Evolutionary conservation across 1,140 invertebrate species (phyloP), one percentile per base, ranked within the genome.

Genomic region (Parasteatoda tepidariorum): DNA sequence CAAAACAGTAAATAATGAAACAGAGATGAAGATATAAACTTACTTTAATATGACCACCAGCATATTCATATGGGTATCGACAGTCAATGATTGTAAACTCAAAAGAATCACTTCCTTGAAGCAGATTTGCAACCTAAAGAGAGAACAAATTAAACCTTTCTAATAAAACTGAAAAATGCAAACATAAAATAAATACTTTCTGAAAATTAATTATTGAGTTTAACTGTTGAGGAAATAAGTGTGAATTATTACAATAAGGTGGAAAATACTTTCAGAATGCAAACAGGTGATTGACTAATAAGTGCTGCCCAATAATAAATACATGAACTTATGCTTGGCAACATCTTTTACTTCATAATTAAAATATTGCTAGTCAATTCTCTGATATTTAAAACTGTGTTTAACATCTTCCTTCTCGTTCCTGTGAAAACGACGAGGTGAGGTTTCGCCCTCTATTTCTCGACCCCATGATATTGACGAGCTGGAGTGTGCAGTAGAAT

Each of bases 61-160:
- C 93, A 88, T 90, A 99, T 89, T 99, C 98, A 88, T 98, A 99
- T 0, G 98, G 98, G 89, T 98, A 99, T 1, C 98, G 93, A 85
- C 91, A 92, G 85, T 92, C 91, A 75, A 92, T 88, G 31, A 92
- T 89, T 86, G 91, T 91, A 86, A 90, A 96, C 1, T 92, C 91
- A 5, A 87, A 88, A 6, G 96, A 90, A 31, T 86, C 87, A 48
- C 31, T 1, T 2, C 28, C 28, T 30, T 11, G 93, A 88, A 5
- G 86, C 84, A 86, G 91, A 96, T 0, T 93, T 89, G 0, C 95
- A 95, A 0, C 89, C 88, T 0, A 97, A 89, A 0, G 96, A 88
- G 0, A 88, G 87, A 0, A 93, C 93, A 54, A 97, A 90, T 0
- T 28, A 74, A 3, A 3, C 22, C 28, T 70, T 28, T 70, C 30